Evolutionary conservation across 2,113 vertebrate genomes (phyloP).

Genomic region (Theristicus caerulescens): DNA sequence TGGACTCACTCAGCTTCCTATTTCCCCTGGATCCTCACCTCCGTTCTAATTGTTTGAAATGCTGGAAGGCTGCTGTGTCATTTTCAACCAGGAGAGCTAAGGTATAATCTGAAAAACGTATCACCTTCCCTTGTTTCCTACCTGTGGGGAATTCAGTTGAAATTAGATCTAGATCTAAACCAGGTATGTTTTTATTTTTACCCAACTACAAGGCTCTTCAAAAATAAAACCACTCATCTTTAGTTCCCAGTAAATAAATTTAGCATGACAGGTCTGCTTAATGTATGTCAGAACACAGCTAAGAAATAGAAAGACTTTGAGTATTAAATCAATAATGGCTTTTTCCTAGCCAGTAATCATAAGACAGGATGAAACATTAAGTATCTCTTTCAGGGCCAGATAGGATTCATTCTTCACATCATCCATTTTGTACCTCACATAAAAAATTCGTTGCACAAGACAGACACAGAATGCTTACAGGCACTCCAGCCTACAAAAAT

Average conservation of each 20-base stretch:
- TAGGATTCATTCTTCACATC: slow-evolving; percentile 11
- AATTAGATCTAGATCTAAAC: neutral
- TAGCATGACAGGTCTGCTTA: slow-evolving; percentile 38
- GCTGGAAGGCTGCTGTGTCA: neutral
- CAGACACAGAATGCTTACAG: neutral
- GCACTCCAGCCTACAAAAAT: neutral
- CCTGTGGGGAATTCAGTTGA: neutral
- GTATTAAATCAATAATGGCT: slow-evolving; percentile 61
- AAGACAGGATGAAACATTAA: slow-evolving; percentile 54
- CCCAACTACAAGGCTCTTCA: neutral
- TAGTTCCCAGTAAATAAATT: slow-evolving; percentile 42
- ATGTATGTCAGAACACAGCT: slow-evolving; percentile 27
- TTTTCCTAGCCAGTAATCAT: slow-evolving; percentile 35
- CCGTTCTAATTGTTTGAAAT: neutral
- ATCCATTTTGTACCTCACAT: slow-evolving; percentile 13
- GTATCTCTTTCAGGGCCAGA: slow-evolving; percentile 15
- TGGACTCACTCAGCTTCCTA: neutral
- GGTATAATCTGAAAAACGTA: slow-evolving; percentile 7
- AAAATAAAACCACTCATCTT: neutral
- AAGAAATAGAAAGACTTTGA: slow-evolving; percentile 41
- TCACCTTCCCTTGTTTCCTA: neutral
- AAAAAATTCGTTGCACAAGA: neutral
- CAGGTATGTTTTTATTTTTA: slow-evolving; percentile 7
- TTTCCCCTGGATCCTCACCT: neutral
- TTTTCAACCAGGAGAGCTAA: neutral